phyloP scores from a whole-genome alignment of 2,888 invertebrate species.

The Rotaria sp. region DNA sequence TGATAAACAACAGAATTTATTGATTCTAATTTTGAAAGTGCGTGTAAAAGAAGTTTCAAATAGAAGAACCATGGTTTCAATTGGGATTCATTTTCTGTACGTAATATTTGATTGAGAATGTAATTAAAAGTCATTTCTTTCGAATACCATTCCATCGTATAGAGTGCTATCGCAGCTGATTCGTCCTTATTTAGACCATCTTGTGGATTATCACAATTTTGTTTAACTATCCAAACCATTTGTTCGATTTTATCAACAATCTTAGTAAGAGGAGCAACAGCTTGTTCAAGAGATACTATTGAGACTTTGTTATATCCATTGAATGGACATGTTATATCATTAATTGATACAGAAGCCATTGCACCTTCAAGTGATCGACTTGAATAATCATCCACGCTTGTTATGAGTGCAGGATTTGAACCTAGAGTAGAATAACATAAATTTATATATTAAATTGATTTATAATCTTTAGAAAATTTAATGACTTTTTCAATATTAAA shows the following conservation, averaged over 20 bases:
- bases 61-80: neutral
- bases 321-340: neutral
- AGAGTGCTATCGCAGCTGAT: neutral
- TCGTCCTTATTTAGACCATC: neutral
- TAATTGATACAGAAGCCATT: neutral
- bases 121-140: neutral
- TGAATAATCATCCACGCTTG: neutral
- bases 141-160: neutral
- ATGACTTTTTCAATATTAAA: too few relatives aligned
- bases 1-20: neutral
- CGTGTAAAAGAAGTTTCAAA: neutral
- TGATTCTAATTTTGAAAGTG: neutral
- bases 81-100: neutral
- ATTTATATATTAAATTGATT: neutral
- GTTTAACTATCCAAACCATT: neutral
- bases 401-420: neutral
- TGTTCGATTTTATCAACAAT: neutral
- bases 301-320: neutral
- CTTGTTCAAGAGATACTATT: neutral
- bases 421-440: neutral
- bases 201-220: neutral
- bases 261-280: neutral
- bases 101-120: neutral
- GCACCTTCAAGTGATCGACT: neutral
- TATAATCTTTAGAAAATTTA: too few relatives aligned